phyloP scores from a whole-genome alignment of 1,140 invertebrate genomes.

The Atta cephalotes region DNA sequence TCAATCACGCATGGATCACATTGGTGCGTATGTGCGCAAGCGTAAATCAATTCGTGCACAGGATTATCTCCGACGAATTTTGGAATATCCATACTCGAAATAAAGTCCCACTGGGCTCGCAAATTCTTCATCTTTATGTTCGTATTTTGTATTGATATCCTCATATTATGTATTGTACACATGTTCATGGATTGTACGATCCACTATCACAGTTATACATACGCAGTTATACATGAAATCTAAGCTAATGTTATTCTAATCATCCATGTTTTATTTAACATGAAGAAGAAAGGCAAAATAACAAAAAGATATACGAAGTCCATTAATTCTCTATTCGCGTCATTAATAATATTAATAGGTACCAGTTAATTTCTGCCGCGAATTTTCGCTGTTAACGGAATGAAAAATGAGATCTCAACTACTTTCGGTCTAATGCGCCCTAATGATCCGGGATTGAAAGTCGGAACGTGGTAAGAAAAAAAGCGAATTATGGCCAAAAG shows the following conservation, averaged over 20 bases:
- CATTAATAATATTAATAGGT: conserved; percentile 30
- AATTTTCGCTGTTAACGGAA: conserved; percentile 3
- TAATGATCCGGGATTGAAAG: conserved; percentile 29
- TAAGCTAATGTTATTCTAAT: background rate
- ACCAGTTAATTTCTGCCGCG: conserved; percentile 10
- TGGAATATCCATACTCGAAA: too few species aligned
- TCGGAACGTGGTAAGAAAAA: background rate
- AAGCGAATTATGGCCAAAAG: conserved; percentile 1
- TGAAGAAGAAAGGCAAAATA: background rate
- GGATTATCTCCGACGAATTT: too few species aligned
- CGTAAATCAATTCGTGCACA: too few species aligned
- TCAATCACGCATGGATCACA: too few species aligned
- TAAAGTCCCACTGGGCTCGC: too few species aligned
- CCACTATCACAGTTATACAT: background rate
- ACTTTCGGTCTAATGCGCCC: background rate
- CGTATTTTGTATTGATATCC: too few species aligned
- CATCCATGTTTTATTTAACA: background rate
- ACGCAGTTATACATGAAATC: background rate
- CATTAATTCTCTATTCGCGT: conserved; percentile 6
- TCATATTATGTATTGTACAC: too few species aligned
- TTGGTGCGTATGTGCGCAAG: too few species aligned
- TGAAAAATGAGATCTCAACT: conserved; percentile 36
- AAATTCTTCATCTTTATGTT: too few species aligned
- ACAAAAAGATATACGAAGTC: background rate
- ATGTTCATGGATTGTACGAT: too few species aligned